Conservation (phyloP, 37 sponge, comb jelly and placozoan species). For the Agelas oroides region DNA sequence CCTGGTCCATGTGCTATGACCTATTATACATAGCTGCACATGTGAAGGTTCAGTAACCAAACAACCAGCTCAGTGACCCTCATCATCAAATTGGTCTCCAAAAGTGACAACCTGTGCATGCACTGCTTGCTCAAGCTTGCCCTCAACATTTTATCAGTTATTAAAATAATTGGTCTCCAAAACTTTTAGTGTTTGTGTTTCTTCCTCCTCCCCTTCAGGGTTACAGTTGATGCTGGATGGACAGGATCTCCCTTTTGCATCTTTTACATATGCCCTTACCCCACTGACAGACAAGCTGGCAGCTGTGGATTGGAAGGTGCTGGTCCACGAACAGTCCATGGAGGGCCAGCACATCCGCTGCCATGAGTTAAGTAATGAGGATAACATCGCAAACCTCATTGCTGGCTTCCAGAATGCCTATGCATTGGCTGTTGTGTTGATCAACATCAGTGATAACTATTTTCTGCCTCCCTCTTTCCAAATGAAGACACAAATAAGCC, state of each 20-base stretch:
- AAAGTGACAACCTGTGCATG: too few species aligned
- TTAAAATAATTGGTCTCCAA: too few species aligned
- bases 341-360: slow-evolving; percentile 51
- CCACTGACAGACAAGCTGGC: slow-evolving; percentile 17
- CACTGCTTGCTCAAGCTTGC: too few species aligned
- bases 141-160: too few species aligned
- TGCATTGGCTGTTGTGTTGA: slow-evolving; percentile 54
- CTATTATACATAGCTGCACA: too few species aligned
- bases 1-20: too few species aligned
- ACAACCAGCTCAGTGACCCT: too few species aligned
- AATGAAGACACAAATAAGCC: not conserved
- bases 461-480: not conserved
- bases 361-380: slow-evolving; percentile 28
- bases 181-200: too few species aligned
- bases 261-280: slow-evolving; percentile 46
- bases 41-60: too few species aligned
- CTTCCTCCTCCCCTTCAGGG: too few species aligned
- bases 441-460: slow-evolving; percentile 50
- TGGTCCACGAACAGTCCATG: slow-evolving; percentile 17
- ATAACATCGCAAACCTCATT: slow-evolving; percentile 33
- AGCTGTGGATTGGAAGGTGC: slow-evolving; percentile 52
- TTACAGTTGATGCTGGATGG: slow-evolving; percentile 35
- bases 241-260: not conserved
- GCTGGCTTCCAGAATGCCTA: not conserved
- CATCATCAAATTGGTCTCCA: too few species aligned